Evolutionary conservation across 2,797 vertebrate species (phyloP).

Genomic region (Phalloptychus januarius): DNA sequence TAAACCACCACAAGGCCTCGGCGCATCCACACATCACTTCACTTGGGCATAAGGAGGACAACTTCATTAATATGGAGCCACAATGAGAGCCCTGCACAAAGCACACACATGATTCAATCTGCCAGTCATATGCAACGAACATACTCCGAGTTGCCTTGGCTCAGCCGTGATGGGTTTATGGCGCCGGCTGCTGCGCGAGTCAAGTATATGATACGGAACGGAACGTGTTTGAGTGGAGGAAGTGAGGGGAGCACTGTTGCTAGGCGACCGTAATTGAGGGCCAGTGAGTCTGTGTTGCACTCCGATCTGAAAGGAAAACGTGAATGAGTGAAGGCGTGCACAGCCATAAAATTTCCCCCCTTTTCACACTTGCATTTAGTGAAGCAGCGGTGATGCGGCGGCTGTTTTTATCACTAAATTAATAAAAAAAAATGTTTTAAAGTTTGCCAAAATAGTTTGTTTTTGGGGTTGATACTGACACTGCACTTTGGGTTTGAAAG

Average conservation of each 20-base stretch:
- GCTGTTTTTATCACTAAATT: background rate
- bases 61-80: background rate
- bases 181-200: slow-evolving; percentile 18
- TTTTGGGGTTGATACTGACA: background rate
- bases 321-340: slow-evolving; percentile 24
- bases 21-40: background rate
- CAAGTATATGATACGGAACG: slow-evolving; percentile 24
- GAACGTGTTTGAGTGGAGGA: slow-evolving; percentile 26
- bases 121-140: background rate
- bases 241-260: slow-evolving; percentile 44
- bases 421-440: background rate
- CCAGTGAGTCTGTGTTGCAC: slow-evolving; percentile 24
- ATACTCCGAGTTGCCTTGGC: slow-evolving; percentile 17
- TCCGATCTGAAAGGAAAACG: slow-evolving; percentile 25
- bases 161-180: slow-evolving; percentile 13
- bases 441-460: background rate
- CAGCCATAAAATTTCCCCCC: slow-evolving; percentile 5
- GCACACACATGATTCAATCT: background rate
- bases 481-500: background rate
- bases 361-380: background rate
- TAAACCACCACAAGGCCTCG: background rate
- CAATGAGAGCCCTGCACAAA: slow-evolving; percentile 2
- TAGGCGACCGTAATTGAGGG: slow-evolving; percentile 45
- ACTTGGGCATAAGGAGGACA: background rate
- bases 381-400: background rate